phyloP scores from a whole-genome alignment of 2,888 invertebrate species.

The Cephonodes hylas region DNA sequence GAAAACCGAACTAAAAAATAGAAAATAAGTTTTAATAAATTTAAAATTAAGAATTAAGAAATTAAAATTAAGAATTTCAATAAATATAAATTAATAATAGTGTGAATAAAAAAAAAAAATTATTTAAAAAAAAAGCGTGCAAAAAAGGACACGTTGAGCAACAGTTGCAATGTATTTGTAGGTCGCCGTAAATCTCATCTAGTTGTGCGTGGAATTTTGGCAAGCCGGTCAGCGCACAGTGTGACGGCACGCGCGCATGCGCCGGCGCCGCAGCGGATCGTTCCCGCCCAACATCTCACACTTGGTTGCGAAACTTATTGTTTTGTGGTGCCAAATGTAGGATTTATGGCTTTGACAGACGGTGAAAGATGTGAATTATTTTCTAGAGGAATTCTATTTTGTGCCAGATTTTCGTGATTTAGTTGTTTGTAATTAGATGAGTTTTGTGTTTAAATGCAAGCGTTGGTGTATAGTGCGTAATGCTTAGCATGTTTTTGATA shows the following conservation, averaged over 20 bases:
- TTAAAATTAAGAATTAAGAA: too few species aligned
- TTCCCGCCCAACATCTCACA: neutral
- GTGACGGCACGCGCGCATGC: neutral
- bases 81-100: too few species aligned
- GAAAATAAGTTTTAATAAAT: too few species aligned
- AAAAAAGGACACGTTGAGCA: neutral
- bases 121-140: neutral
- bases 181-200: neutral
- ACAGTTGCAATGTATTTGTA: neutral
- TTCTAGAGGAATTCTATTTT: neutral
- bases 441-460: neutral
- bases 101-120: too few species aligned
- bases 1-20: too few species aligned
- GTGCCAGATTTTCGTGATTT: neutral
- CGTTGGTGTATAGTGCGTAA: neutral
- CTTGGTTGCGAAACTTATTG: neutral
- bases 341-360: neutral
- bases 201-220: conserved; percentile 27
- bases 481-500: too few species aligned
- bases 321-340: neutral
- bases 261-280: neutral
- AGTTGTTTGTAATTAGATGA: neutral
- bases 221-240: conserved; percentile 31
- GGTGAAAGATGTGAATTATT: neutral
- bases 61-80: too few species aligned